Conservation (phyloP, 2,888 invertebrate genomes). For the Nephrocerus scutellatus region DNA sequence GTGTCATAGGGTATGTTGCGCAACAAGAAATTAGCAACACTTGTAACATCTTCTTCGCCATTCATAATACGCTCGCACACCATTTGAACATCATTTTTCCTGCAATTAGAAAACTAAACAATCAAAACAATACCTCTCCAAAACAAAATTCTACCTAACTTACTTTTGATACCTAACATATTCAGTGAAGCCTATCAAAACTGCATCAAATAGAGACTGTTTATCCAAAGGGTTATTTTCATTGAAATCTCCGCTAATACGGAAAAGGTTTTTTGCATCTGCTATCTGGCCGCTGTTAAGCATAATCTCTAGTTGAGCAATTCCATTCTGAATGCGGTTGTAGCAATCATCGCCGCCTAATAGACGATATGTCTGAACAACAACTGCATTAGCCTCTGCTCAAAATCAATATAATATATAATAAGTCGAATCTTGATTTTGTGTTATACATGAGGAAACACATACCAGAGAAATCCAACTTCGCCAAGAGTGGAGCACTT, state of each 20-base stretch:
- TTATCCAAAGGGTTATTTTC: constrained; percentile 36
- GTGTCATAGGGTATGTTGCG: constrained; percentile 15
- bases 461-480: constrained; percentile 53
- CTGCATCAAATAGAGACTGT: constrained; percentile 38
- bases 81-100: constrained; percentile 28
- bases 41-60: constrained; percentile 31
- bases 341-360: constrained; percentile 40
- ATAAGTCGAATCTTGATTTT: too few species aligned
- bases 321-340: constrained; percentile 37
- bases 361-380: constrained; percentile 36
- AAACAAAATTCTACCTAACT: neutral
- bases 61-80: constrained; percentile 33
- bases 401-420: too few species aligned
- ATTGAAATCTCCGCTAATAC: constrained; percentile 39
- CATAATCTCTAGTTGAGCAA: constrained; percentile 37
- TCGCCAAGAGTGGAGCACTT: constrained; percentile 59
- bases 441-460: too few species aligned
- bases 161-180: constrained; percentile 39
- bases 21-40: constrained; percentile 30
- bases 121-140: constrained; percentile 2
- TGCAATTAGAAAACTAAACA: neutral
- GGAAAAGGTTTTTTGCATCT: constrained; percentile 33
- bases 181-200: constrained; percentile 37
- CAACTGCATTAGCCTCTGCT: constrained; percentile 45
- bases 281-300: constrained; percentile 31